Evolutionary conservation across 2,888 invertebrate genomes (phyloP), one percentile per base, ranked within the genome.

Genomic region (Listrodromus nycthemerus): DNA sequence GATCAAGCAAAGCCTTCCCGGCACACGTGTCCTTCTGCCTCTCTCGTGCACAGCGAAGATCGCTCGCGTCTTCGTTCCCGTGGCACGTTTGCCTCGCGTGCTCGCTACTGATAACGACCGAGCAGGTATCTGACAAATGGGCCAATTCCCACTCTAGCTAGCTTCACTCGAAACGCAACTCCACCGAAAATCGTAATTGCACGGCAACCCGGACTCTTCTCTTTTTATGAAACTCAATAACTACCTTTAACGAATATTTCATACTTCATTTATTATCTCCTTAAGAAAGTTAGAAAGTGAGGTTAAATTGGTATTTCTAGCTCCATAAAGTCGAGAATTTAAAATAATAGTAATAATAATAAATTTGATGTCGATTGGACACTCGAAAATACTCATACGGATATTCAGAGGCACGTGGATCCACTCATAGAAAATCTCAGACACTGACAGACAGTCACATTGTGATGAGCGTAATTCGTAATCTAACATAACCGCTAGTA

Each of bases 41-140:
- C 37, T 80, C 76, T 66, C 80, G 71, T 82, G 82, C 82, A 78
- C 80, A 74, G 76, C 67, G 80, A 80, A 76, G 80, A 83, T 80
- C 71, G 76, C 84, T 70, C 80, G 80, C 73, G 50, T 78, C 76
- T 69, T 80, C 63, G 76, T 16, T 45, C 50, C 33, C 41, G 65
- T 37, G 45, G 52, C 81, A 69, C 63, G 70, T 75, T 74, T 81
- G 50, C 75, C 73, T 79, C 61, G 76, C 80, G 76, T 83, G 83
- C 76, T 73, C n/a, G 58, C 76, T n/a, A 80, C 80, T 76, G 83
- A 80, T 83, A 80, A 80, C 75, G 67, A 73, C 50, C 71, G 52
- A 71, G 71, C 66, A 71, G 70, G 71, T 50, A 75, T 58, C 65
- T 79, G 83, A 80, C 76, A 66, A 80, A 83, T 83, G 83, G 33